A percentile compares a stretch with the other conserved stretches of the same genome.
phyloP scores from a whole-genome alignment of 1,140 invertebrate genomes.

The Heterodera carotae region DNA sequence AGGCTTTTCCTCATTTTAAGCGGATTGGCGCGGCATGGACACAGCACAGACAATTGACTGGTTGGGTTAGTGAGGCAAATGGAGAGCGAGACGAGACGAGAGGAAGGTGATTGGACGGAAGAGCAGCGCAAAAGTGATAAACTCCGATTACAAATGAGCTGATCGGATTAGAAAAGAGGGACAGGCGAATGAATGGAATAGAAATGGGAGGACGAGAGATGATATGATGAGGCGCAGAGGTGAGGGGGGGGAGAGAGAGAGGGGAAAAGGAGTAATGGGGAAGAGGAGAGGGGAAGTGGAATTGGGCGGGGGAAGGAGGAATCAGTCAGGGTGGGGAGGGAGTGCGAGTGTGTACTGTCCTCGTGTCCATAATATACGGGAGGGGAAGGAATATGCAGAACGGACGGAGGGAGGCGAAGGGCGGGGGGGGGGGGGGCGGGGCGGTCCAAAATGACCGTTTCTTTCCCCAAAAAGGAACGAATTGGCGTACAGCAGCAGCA shows the following conservation, averaged over 20 bases:
- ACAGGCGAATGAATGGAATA: too few relatives aligned
- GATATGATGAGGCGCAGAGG: conserved; percentile 1
- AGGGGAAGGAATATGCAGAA: neutral
- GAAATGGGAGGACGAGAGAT: neutral
- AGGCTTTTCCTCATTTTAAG: neutral
- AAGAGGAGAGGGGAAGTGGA: neutral
- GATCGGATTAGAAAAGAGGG: neutral
- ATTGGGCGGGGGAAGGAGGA: neutral
- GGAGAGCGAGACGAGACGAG: neutral
- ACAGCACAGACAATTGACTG: neutral
- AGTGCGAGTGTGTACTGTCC: too few relatives aligned
- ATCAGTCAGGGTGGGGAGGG: neutral
- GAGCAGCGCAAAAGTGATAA: neutral
- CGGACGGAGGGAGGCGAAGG: neutral
- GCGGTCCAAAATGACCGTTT: neutral
- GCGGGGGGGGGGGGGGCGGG: neutral
- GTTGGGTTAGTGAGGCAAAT: neutral
- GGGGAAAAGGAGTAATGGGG: neutral
- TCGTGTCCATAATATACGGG: too few relatives aligned
- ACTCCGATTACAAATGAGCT: neutral
- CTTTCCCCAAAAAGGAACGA: too few relatives aligned
- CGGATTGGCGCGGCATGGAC: conserved; percentile 14
- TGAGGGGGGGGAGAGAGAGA: conserved; percentile 4
- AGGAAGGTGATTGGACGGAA: neutral
- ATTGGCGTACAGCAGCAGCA: neutral